Conservation (phyloP, 2,113 vertebrate genomes). For the Myanophis thanlyinensis region DNA sequence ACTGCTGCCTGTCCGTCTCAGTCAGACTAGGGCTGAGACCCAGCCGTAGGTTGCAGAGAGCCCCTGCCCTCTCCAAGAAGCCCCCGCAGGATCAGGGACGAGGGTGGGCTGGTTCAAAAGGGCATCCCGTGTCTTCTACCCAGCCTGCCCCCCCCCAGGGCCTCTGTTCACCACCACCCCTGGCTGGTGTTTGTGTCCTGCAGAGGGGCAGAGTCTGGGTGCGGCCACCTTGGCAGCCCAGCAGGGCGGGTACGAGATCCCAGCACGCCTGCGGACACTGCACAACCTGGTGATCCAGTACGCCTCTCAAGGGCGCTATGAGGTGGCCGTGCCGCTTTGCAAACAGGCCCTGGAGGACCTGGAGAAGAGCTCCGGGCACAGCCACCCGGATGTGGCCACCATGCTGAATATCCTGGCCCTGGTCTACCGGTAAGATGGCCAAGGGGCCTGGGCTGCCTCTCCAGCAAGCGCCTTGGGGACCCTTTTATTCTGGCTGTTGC, state of each 20-base stretch:
- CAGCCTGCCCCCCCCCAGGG: no score
- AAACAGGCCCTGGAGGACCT: slow-evolving; percentile 89
- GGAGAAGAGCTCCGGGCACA: slow-evolving; percentile 87
- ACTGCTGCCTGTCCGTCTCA: background rate
- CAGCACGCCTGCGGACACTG: slow-evolving; percentile 80
- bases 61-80: background rate
- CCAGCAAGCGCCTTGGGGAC: background rate
- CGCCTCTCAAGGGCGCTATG: slow-evolving; percentile 83
- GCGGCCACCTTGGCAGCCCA: slow-evolving; percentile 62
- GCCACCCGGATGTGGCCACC: slow-evolving; percentile 86
- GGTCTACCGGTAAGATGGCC: slow-evolving; percentile 79
- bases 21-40: background rate
- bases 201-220: background rate
- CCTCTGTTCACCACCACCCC: accelerated
- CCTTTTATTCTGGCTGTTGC: background rate
- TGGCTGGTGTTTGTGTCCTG: background rate
- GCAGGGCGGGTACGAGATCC: slow-evolving; percentile 87
- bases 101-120: background rate
- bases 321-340: slow-evolving; percentile 86
- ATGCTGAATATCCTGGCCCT: slow-evolving; percentile 89
- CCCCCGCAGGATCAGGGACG: background rate
- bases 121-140: background rate
- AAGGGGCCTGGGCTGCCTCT: accelerated
- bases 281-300: slow-evolving; percentile 92
- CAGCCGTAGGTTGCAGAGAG: background rate